Evolutionary conservation across 2,797 vertebrate genomes (phyloP), one percentile per base, ranked within the genome.

Genomic region (Malurus splendens): DNA sequence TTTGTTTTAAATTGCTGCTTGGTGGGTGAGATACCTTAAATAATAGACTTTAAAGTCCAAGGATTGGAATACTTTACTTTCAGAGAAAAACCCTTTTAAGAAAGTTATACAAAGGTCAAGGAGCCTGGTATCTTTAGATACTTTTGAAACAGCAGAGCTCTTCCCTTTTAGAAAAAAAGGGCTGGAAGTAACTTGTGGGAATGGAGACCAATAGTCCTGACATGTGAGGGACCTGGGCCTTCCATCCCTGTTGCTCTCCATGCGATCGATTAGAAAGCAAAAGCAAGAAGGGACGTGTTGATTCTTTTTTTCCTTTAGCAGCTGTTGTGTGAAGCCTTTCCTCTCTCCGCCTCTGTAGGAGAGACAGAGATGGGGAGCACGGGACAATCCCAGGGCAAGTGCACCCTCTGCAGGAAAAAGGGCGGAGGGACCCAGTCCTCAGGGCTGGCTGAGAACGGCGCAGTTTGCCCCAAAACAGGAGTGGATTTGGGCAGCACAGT

Each of bases 371-470:
- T 36, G n/a, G 11, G 30, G 9, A 91, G 20, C 42, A 33, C 15
- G 30, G 20, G 28, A 38, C 45, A 39, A 82, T 80, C 47, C 65
- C 42, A 28, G 72, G 59, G 19, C 82, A 93, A 84, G 32, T 11
- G 2, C 93, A 93, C 93, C 93, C 93, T 88, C 94, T 94, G 79
- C 85, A 89, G 94, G 88, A 64, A 52, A 68, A 32, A 54, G 55
- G 19, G 38, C 42, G 67, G 47, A 64, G 52, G 36, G 65, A 50
- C 20, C n/a, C 56, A 2, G 17, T 51, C 4, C 20, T 30, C 44
- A 2, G 28, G 19, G 6, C 28, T 59, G 71, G 19, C 2, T 2
- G 71, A 22, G 44, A 39, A 18, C 13, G 0, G 3, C 0, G 20
- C 33, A 3, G 7, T 7, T 6, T 1, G 27, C 27, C 2, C n/a